A percentile compares a stretch with the other conserved stretches of the same genome.
Conservation (phyloP, 2,888 invertebrate species). For the Ariolimax columbianus region DNA sequence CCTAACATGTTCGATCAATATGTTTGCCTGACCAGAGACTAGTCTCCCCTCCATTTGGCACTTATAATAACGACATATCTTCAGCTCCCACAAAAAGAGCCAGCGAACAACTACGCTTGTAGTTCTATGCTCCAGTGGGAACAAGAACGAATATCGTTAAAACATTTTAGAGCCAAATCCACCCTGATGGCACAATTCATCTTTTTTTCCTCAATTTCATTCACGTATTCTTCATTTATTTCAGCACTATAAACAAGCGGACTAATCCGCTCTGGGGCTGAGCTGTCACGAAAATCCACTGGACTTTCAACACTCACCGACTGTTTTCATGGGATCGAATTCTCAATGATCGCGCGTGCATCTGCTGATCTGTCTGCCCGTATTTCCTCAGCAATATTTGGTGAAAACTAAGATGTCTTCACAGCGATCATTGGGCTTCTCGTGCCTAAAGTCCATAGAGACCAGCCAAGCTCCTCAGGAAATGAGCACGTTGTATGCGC, state of each 20-base stretch:
- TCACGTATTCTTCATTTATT: not conserved
- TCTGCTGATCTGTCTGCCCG: conserved; percentile 15
- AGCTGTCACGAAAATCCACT: not conserved
- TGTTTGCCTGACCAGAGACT: too few species aligned
- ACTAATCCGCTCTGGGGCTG: not conserved
- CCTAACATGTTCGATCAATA: too few species aligned
- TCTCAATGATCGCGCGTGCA: conserved; percentile 28
- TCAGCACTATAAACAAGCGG: not conserved
- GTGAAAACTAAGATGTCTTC: conserved; percentile 34
- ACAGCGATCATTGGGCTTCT: conserved; percentile 19
- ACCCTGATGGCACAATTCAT: too few species aligned
- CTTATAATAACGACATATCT: too few species aligned
- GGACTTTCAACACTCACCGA: not conserved
- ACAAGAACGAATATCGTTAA: too few species aligned
- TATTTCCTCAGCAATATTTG: conserved; percentile 27
- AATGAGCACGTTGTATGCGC: conserved; percentile 41
- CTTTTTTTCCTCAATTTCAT: not conserved
- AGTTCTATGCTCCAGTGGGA: too few species aligned
- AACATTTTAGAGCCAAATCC: too few species aligned
- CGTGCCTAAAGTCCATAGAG: not conserved
- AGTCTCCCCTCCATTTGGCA: too few species aligned
- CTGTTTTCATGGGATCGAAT: conserved; percentile 21
- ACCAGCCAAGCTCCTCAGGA: conserved; percentile 28
- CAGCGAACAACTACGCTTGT: too few species aligned
- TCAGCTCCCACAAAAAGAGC: too few species aligned